Evolutionary conservation across 2,797 vertebrate genomes (phyloP).

Genomic region (Acanthopagrus latus): DNA sequence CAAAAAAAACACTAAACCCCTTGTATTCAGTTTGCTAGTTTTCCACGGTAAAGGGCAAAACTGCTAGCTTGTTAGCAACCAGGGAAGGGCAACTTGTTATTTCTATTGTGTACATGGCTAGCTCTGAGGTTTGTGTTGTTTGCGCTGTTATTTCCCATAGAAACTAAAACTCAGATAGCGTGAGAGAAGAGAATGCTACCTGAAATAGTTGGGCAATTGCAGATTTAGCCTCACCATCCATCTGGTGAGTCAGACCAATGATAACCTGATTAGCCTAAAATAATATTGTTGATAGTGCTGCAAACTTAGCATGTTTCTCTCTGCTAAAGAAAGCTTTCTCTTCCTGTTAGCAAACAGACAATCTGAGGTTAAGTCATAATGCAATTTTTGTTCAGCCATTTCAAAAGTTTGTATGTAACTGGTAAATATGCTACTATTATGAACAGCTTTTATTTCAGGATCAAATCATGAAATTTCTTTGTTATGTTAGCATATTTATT

Average conservation of each 20-base stretch:
- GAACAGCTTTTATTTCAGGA: conserved; percentile 23
- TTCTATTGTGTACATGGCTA: too few relatives aligned
- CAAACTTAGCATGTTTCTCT: conserved; percentile 1
- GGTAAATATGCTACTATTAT: conserved; percentile 17
- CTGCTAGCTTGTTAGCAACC: too few relatives aligned
- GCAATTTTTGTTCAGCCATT: conserved; percentile 10
- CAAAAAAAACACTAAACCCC: background rate
- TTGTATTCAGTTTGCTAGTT: too few relatives aligned
- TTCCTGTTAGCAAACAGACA: conserved; percentile 10
- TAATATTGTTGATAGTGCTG: background rate
- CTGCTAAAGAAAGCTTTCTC: conserved; percentile 4
- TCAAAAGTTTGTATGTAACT: conserved; percentile 2
- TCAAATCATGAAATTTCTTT: conserved; percentile 17
- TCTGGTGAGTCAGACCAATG: too few relatives aligned
- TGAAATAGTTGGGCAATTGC: too few relatives aligned
- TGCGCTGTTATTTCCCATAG: too few relatives aligned
- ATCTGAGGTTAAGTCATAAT: background rate
- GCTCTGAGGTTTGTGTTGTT: too few relatives aligned
- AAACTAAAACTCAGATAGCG: too few relatives aligned
- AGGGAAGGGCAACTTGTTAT: too few relatives aligned
- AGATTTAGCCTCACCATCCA: too few relatives aligned
- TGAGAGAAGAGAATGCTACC: too few relatives aligned
- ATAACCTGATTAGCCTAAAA: conserved; percentile 1
- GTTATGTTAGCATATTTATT: conserved; percentile 33
- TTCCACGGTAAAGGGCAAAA: too few relatives aligned